phyloP scores from a whole-genome alignment of 2,113 vertebrate genomes.

The Cinclus mexicanus region DNA sequence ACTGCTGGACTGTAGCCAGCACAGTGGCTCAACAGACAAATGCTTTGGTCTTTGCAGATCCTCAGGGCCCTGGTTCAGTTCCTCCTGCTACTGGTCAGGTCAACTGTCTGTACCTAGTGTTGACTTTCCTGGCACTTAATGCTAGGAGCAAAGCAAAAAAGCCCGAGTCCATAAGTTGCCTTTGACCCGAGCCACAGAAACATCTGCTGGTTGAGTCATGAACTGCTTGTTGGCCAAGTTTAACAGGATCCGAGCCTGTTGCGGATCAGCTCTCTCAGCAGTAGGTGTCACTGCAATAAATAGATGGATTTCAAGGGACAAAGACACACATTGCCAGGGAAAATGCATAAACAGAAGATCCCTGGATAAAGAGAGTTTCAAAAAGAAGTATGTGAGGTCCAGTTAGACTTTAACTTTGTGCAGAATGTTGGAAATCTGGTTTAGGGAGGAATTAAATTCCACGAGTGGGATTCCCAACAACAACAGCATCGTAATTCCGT shows the following conservation, averaged over 20 bases:
- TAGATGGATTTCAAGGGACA: conserved; percentile 67
- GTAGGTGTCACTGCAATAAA: conserved; percentile 66
- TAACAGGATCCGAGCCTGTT: conserved; percentile 60
- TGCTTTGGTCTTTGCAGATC: conserved; percentile 33
- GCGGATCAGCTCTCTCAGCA: conserved; percentile 70
- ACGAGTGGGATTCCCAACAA: not conserved
- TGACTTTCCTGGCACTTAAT: conserved; percentile 52
- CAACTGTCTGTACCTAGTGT: conserved; percentile 49
- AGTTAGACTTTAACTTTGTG: not conserved
- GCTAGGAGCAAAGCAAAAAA: conserved; percentile 41
- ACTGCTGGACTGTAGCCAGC: conserved; percentile 37
- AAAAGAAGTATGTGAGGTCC: not conserved
- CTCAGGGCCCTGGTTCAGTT: conserved; percentile 34
- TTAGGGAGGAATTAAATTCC: not conserved
- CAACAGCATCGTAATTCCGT: not conserved
- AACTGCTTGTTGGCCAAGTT: conserved; percentile 58
- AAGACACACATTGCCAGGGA: conserved; percentile 24
- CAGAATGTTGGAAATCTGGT: not conserved
- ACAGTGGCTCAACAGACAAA: conserved; percentile 45
- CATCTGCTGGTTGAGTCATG: conserved; percentile 62
- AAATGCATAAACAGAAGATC: conserved; percentile 41
- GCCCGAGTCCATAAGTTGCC: conserved; percentile 26
- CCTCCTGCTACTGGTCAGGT: conserved; percentile 48
- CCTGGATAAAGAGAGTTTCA: not conserved
- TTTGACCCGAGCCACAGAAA: conserved; percentile 63